These are phyloP conservation scores for Drosophila paracracens DNA, from an alignment of 2,888 invertebrate genomes.

Conservation along the genomic window DNA sequence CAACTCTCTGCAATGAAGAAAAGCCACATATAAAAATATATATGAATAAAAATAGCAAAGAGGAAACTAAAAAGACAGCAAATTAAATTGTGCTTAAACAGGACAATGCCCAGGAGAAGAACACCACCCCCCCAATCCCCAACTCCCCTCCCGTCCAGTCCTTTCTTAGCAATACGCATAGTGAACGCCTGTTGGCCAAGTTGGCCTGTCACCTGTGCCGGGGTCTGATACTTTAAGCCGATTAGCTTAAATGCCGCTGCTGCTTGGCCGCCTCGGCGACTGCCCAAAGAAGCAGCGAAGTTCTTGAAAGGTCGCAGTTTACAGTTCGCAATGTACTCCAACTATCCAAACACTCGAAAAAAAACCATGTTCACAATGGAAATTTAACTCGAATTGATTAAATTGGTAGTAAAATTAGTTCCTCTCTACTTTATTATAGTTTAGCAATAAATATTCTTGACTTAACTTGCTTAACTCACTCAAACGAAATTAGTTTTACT, in stretches of 20 bases:
- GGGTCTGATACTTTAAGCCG: conserved; percentile 78
- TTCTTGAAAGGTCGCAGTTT: conserved; percentile 32
- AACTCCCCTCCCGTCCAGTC: neutral
- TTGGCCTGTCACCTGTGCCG: conserved; percentile 73
- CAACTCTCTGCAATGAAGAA: conserved; percentile 41
- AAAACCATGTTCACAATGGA: neutral
- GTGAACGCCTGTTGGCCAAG: conserved; percentile 32
- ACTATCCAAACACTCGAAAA: neutral
- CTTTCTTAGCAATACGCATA: conserved; percentile 7
- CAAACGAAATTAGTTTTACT: neutral
- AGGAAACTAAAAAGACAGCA: conserved; percentile 25
- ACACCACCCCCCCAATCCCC: neutral
- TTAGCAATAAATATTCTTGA: neutral
- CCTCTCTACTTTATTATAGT: neutral
- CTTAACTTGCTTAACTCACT: neutral
- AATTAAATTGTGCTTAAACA: conserved; percentile 63
- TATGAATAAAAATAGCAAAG: neutral
- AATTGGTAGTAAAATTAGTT: neutral
- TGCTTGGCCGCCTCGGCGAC: conserved; percentile 44
- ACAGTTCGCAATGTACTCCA: conserved; percentile 14
- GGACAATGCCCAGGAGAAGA: conserved; percentile 44
- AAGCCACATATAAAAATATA: conserved; percentile 21
- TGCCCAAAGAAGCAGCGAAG: conserved; percentile 17
- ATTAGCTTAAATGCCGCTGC: conserved; percentile 74
- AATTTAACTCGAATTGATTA: neutral